Base-by-base conservation (phyloP, 2,888 invertebrate genomes). In the Acrobasis repandana region DNA sequence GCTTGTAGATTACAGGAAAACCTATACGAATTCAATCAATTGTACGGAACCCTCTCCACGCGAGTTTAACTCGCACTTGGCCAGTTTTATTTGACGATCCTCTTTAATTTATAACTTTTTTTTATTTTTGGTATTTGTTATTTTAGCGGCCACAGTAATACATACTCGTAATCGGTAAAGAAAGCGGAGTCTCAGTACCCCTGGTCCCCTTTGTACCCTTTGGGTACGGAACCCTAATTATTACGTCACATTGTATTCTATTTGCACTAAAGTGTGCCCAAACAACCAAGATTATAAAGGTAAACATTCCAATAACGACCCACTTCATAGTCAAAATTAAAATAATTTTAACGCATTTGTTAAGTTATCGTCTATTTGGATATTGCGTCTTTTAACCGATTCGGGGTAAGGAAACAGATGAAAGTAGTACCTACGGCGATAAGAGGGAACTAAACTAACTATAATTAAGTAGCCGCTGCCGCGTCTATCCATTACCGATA, bases 381-480 rank as follows among this genome's bases (percentile, higher is more conserved):
- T 61, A 43, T 49, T 56, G 56, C 56, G 61, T 63, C 61, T 67
- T 66, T 67, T 67, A 63, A 67, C 64, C 63, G 58, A 52, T 61
- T 56, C 61, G 54, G 52, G 47, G 52, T 52, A 52, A 59, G 60
- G 15, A 60, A 47, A 60, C 60, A 60, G 54, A 46, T n/a, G 49
- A 49, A 66, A 60, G 57, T 62, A 61, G 64, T 28, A 47, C n/a
- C n/a, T n/a, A n/a, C 60, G 57, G 47, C 56, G 58, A 58, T 58
- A 58, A 58, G 15, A 28, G 9, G 18, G 38, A 61, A 50, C 56
- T 51, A 14, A 61, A 50, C 56, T 51, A 14, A 51, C n/a, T 18
- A 36, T 38, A 38, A 52, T 48, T 49, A 56, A 56, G 60, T 47
- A 33, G 50, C 50, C 50, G 57, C 57, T 47, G 62, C 18, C 11